A percentile compares a stretch with the other conserved stretches of the same genome.
Evolutionary conservation across 1,140 invertebrate genomes (phyloP).

Genomic region (Drosophila santomea): DNA sequence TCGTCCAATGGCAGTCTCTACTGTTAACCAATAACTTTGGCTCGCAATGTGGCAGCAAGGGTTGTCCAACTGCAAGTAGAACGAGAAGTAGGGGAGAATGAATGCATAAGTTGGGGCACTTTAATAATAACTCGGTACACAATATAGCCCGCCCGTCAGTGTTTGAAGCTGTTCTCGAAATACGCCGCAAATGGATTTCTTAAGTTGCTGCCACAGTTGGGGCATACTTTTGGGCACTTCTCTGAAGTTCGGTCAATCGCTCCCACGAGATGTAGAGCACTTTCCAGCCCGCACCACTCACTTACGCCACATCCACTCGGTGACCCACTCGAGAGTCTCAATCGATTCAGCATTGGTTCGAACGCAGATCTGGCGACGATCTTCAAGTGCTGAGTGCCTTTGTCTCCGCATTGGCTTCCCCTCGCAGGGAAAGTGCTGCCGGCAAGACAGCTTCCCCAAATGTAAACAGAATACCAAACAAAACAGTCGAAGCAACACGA

Average conservation of each 20-base stretch:
- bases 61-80: conserved; percentile 3
- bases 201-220: neutral
- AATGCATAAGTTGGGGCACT: neutral
- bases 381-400: conserved; percentile 20
- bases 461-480: conserved; percentile 15
- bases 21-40: conserved; percentile 18
- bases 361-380: conserved; percentile 17
- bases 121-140: neutral
- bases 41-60: neutral
- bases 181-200: too few species aligned
- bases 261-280: neutral
- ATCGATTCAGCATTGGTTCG: conserved; percentile 14
- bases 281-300: neutral
- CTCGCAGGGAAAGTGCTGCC: conserved; percentile 19
- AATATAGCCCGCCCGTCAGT: too few species aligned
- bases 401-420: conserved; percentile 1
- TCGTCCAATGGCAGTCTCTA: conserved; percentile 25
- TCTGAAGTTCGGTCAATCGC: neutral
- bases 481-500: conserved; percentile 8
- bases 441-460: conserved; percentile 2
- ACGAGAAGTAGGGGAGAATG: neutral
- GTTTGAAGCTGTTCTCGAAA: too few species aligned
- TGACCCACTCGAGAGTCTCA: conserved; percentile 17
- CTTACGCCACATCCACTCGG: neutral
- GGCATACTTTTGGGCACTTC: conserved; percentile 24